Evolutionary conservation across 2,888 invertebrate species (phyloP).

Genomic region (Lordiphosa fenestrarum): DNA sequence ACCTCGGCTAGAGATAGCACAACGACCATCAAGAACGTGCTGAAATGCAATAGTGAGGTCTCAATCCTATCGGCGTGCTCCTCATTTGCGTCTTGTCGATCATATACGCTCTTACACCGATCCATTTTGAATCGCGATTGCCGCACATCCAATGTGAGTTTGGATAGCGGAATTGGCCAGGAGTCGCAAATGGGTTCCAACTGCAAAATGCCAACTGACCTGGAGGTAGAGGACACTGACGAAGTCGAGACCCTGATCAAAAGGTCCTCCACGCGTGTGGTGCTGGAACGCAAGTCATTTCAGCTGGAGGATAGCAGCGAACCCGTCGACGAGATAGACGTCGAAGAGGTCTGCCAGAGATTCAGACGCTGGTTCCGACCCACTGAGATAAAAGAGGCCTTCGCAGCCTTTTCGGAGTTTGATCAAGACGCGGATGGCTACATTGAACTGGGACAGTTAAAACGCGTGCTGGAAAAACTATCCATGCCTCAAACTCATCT

Average conservation of each 20-base stretch:
- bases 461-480: conserved; percentile 45
- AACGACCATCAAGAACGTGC: conserved; percentile 1
- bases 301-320: background rate
- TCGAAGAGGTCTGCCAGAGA: conserved; percentile 1
- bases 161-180: conserved; percentile 11
- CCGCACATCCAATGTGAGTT: conserved; percentile 13
- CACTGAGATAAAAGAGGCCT: conserved; percentile 35
- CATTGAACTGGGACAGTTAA: conserved; percentile 37
- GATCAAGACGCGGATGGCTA: conserved; percentile 37
- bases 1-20: conserved; percentile 11
- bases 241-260: background rate
- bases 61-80: background rate
- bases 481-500: conserved; percentile 54
- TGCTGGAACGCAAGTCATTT: conserved; percentile 9
- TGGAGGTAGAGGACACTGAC: background rate
- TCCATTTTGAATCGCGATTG: conserved; percentile 14
- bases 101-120: conserved; percentile 5
- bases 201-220: background rate
- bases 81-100: conserved; percentile 23
- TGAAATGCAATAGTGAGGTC: background rate
- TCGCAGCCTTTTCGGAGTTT: conserved; percentile 21
- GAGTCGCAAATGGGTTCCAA: background rate
- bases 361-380: conserved; percentile 23
- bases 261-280: background rate
- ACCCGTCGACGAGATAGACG: background rate